Percentiles rank a stretch among this genome's conserved stretches.
These are phyloP conservation scores for Semaprochilodus insignis DNA, from an alignment of 2,797 vertebrate species.

Conservation along the genomic window DNA sequence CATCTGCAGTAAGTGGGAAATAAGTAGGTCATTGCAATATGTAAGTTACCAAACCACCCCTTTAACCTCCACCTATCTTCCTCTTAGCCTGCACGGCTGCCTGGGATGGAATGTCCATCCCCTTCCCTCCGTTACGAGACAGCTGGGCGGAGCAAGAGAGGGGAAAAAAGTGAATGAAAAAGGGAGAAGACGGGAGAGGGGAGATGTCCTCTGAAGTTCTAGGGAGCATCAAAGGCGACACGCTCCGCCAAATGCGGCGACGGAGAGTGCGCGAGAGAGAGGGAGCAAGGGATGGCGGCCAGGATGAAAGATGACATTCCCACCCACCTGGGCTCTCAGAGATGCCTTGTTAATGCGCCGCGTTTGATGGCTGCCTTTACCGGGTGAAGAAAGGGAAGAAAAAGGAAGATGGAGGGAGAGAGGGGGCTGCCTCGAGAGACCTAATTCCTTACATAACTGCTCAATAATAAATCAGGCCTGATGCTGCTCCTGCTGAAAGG, in stretches of 20 bases:
- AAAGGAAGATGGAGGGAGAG: conserved; percentile 45
- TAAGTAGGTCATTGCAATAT: neutral
- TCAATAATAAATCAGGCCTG: conserved; percentile 48
- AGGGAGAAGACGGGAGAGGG: conserved; percentile 9
- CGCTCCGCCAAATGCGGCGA: conserved; percentile 34
- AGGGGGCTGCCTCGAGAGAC: conserved; percentile 45
- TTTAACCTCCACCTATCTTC: neutral
- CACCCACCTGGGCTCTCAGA: conserved; percentile 64
- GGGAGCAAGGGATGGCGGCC: conserved; percentile 21
- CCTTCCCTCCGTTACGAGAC: neutral
- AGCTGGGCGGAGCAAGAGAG: neutral
- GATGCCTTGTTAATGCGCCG: conserved; percentile 64
- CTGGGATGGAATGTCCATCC: neutral
- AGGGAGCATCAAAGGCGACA: conserved; percentile 61
- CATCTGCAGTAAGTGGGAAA: neutral
- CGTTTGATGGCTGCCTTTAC: conserved; percentile 66
- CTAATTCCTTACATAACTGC: conserved; percentile 66
- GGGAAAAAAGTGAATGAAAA: neutral
- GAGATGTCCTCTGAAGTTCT: conserved; percentile 13
- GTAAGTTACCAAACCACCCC: neutral
- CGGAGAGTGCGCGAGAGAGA: conserved; percentile 45
- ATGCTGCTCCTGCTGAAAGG: conserved; percentile 29
- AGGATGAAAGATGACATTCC: conserved; percentile 77
- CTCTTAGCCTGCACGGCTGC: neutral
- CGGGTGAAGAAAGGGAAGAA: conserved; percentile 39